A percentile compares a stretch with the other conserved stretches of the same genome.
phyloP scores from a whole-genome alignment of 2,797 vertebrate genomes.

The Gephyroberyx darwinii region DNA sequence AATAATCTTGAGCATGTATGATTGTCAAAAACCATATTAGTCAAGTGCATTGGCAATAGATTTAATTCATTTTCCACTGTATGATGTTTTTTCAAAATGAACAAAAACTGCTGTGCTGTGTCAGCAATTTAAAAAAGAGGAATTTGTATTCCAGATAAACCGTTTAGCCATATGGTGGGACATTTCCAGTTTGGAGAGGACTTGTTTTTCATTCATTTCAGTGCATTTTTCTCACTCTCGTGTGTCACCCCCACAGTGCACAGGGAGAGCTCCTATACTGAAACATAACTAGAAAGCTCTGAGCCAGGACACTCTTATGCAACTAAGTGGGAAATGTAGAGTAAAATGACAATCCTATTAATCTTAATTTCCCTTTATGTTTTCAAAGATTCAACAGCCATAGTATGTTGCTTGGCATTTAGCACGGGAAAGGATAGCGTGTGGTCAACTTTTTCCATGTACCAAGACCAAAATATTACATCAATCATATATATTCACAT shows the following conservation, averaged over 20 bases:
- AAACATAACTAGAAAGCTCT: conserved; percentile 2
- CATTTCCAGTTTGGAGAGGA: conserved; percentile 58
- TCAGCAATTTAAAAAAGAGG: conserved; percentile 49
- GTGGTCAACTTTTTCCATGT: conserved; percentile 45
- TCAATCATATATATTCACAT: conserved; percentile 53
- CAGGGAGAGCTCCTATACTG: background rate
- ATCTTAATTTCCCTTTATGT: conserved; percentile 21
- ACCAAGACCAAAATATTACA: conserved; percentile 42
- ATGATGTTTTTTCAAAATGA: conserved; percentile 35
- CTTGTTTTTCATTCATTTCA: conserved; percentile 49
- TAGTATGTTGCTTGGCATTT: conserved; percentile 26
- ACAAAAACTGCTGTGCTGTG: conserved; percentile 43
- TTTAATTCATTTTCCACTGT: conserved; percentile 26
- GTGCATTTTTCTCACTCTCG: conserved; percentile 33
- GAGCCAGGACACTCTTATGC: conserved; percentile 18
- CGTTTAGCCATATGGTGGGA: background rate
- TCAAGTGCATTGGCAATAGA: conserved; percentile 26
- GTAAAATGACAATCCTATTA: conserved; percentile 5
- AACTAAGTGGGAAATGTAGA: conserved; percentile 28
- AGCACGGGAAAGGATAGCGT: conserved; percentile 37
- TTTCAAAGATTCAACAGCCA: conserved; percentile 10
- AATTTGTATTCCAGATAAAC: conserved; percentile 55
- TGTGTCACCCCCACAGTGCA: conserved; percentile 18
- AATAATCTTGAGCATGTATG: background rate
- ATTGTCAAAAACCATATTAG: background rate